Percentiles rank a stretch among this genome's conserved stretches.
Conservation (phyloP, 2,113 vertebrate genomes). For the Atlantisia rogersi region DNA sequence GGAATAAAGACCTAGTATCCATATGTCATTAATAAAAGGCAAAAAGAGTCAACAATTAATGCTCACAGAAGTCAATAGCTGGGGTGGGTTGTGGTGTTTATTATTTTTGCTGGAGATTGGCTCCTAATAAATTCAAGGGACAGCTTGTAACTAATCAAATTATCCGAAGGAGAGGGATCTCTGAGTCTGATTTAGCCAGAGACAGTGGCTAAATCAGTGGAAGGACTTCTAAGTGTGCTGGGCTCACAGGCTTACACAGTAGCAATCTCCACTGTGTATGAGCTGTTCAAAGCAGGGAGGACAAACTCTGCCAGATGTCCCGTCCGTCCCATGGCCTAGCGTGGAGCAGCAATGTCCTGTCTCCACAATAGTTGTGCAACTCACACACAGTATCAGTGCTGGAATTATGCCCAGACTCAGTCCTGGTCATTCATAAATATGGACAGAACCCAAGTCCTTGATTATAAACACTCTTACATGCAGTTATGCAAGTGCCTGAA, state of each 20-base stretch:
- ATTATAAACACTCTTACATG: constrained; percentile 34
- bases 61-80: not conserved
- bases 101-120: not conserved
- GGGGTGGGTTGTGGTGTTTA: fast-evolving
- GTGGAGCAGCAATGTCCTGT: not conserved
- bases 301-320: constrained; percentile 22
- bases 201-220: not conserved
- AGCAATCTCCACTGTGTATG: not conserved
- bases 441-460: constrained; percentile 41
- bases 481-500: constrained; percentile 37
- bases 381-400: constrained; percentile 13
- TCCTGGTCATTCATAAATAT: constrained; percentile 61
- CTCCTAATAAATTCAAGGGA: not conserved
- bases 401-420: constrained; percentile 1
- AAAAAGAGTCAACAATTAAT: not conserved
- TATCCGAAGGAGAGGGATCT: not conserved
- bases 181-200: not conserved
- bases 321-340: fast-evolving
- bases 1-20: not conserved
- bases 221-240: not conserved
- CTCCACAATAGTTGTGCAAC: constrained; percentile 44
- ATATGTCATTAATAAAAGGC: not conserved
- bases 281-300: constrained; percentile 3
- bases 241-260: not conserved
- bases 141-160: not conserved